Evolutionary conservation across 2,797 vertebrate genomes (phyloP), one percentile per base, ranked within the genome.

Genomic region (Nasua narica): DNA sequence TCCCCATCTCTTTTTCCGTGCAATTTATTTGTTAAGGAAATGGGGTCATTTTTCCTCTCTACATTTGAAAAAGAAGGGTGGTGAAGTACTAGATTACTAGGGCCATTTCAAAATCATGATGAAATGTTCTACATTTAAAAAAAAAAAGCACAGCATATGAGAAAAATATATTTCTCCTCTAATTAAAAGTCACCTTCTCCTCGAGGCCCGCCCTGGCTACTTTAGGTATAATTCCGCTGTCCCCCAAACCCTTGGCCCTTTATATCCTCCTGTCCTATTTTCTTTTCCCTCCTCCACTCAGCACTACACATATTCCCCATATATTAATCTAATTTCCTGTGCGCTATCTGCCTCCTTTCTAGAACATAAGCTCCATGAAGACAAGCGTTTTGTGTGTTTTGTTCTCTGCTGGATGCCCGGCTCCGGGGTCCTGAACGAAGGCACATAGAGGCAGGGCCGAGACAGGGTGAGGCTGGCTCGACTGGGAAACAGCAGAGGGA

Each of bases 21-120:
- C 27, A 52, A 16, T 62, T 92, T 58, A 62, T 50, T 94, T 93
- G n/a, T 82, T 92, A 78, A 84, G 88, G 54, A 91, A 79, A 52
- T 11, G 1, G 19, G 77, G 40, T 72, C 50, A 32, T 85, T 67
- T 82, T 50, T 18, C 21, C 16, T 62, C 16, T 92, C 11, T 92
- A 50, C 86, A 21, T 62, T 85, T 62, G 54, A 81, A 82, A 82
- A 84, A 90, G 37, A 84, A 86, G 46, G 29, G n/a, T 40, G 72
- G 50, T 60, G 50, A 93, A 21, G 29, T 67, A 94, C 2, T 12
- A n/a, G 76, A 60, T 78, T 78, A 50, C 23, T 21, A 54, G 52
- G 56, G 58, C 16, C 52, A 37, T 29, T 93, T 88, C 27, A 16
- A 87, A 94, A 83, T 70, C 7, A 7, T 21, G 40, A 70, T 10